These are phyloP conservation scores for Dasypolia templi DNA, from an alignment of 2,888 invertebrate genomes.

Conservation along the genomic window DNA sequence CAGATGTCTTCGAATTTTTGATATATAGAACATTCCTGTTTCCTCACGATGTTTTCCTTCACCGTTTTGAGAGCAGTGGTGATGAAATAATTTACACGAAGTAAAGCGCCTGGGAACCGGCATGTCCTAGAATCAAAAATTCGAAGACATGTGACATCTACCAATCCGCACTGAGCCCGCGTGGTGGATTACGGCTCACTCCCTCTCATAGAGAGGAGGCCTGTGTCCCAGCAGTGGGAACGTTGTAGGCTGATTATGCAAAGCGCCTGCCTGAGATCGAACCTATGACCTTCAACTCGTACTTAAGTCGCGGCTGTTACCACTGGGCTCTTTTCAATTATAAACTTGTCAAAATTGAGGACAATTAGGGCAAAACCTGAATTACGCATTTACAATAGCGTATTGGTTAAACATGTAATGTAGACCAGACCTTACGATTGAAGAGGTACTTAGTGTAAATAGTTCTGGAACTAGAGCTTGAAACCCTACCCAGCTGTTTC, in stretches of 20 bases:
- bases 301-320: not conserved
- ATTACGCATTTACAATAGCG: not conserved
- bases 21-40: not conserved
- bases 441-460: not conserved
- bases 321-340: not conserved
- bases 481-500: not conserved
- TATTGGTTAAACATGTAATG: not conserved
- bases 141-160: too few species aligned
- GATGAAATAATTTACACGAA: not conserved
- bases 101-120: not conserved
- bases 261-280: not conserved
- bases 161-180: too few species aligned
- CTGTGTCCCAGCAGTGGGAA: too few species aligned
- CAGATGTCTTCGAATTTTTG: not conserved
- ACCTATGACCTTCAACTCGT: not conserved
- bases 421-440: not conserved
- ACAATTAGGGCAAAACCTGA: not conserved
- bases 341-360: not conserved
- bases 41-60: not conserved
- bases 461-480: slow-evolving; percentile 8
- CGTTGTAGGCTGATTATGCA: too few species aligned
- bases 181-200: too few species aligned
- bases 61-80: not conserved
- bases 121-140: too few species aligned
- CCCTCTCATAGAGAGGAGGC: too few species aligned